Percentiles rank a stretch among this genome's conserved stretches.
Conservation (phyloP, 1,140 invertebrate species). For the Drosophila kepulauana region DNA sequence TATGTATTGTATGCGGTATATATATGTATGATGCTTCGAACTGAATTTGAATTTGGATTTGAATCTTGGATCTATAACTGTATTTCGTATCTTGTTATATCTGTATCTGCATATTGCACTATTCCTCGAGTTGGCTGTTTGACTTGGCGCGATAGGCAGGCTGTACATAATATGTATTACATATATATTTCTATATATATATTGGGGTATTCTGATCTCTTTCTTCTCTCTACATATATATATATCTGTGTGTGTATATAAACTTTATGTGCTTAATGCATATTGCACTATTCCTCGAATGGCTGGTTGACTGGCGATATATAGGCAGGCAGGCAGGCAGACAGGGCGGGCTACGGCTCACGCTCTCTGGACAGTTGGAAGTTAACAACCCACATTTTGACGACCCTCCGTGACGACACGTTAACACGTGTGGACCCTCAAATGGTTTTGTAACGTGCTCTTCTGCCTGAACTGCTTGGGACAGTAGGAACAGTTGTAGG, state of each 20-base stretch:
- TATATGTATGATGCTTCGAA: constrained; percentile 29
- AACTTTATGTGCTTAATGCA: constrained; percentile 57
- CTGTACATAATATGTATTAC: no score
- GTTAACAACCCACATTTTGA: background rate
- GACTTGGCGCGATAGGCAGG: constrained; percentile 26
- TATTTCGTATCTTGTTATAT: no score
- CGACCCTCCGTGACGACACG: no score
- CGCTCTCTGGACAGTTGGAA: background rate
- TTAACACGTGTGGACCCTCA: constrained; percentile 82
- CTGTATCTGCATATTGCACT: constrained; percentile 62
- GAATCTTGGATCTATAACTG: constrained; percentile 30
- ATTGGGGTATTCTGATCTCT: no score
- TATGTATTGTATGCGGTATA: constrained; percentile 63
- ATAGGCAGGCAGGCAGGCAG: constrained; percentile 9
- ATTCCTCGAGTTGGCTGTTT: constrained; percentile 70
- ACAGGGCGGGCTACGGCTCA: constrained; percentile 10
- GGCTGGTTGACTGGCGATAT: constrained; percentile 53
- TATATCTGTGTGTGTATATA: constrained; percentile 38
- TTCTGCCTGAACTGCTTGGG: constrained; percentile 84
- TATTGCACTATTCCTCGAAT: constrained; percentile 77
- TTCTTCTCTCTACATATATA: no score
- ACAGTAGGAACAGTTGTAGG: constrained; percentile 84
- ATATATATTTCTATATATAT: no score
- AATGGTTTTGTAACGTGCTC: constrained; percentile 83
- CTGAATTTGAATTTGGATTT: constrained; percentile 26